A percentile compares a stretch with the other conserved stretches of the same genome.
These are phyloP conservation scores for Zaprionus lineosus DNA, from an alignment of 2,888 invertebrate genomes.

Conservation along the genomic window DNA sequence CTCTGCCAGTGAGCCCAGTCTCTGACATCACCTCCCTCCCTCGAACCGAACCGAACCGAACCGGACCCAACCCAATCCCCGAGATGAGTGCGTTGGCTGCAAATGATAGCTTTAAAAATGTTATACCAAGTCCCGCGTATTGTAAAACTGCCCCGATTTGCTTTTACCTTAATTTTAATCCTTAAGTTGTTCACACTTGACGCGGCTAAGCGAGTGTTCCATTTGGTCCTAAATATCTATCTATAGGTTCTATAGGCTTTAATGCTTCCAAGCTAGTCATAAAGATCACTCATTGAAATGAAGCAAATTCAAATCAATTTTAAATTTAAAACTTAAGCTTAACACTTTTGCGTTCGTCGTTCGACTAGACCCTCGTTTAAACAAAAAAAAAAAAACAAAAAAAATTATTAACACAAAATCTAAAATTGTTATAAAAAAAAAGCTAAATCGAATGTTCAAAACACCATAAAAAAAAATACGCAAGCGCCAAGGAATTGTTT, in stretches of 20 bases:
- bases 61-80: background rate
- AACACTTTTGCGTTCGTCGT: conserved; percentile 40
- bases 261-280: conserved; percentile 66
- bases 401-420: conserved; percentile 29
- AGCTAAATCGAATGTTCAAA: conserved; percentile 58
- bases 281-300: conserved; percentile 21
- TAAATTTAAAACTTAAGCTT: conserved; percentile 19
- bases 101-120: conserved; percentile 71
- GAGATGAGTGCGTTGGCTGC: conserved; percentile 42
- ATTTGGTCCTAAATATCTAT: conserved; percentile 29
- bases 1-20: too few relatives aligned
- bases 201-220: conserved; percentile 12
- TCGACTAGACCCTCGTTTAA: conserved; percentile 35
- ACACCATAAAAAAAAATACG: conserved; percentile 49
- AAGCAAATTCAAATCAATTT: conserved; percentile 43
- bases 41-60: too few relatives aligned
- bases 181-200: conserved; percentile 24
- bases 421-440: conserved; percentile 29
- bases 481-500: conserved; percentile 81
- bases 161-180: conserved; percentile 41
- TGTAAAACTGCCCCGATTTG: conserved; percentile 68
- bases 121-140: conserved; percentile 68
- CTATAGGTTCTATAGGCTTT: conserved; percentile 34
- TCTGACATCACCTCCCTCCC: too few relatives aligned
- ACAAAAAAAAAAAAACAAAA: conserved; percentile 17